These are phyloP conservation scores for Chrysogorgia sp. DNA, from an alignment of 92 coral and sea anemone species.

Conservation along the genomic window DNA sequence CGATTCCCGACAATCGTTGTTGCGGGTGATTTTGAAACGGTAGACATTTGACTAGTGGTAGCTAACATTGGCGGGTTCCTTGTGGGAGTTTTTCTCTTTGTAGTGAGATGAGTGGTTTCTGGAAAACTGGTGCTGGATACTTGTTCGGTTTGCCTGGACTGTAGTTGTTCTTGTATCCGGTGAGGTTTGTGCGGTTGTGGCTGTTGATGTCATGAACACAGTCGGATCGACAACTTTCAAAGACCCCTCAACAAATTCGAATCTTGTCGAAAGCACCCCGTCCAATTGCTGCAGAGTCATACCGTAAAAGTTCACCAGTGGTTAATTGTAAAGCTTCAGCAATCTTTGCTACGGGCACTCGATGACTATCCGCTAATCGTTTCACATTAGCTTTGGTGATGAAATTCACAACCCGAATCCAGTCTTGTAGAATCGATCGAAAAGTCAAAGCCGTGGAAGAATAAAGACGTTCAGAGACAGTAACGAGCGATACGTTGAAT, in stretches of 20 bases:
- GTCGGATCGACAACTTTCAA: neutral
- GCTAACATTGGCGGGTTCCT: neutral
- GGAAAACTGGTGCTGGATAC: neutral
- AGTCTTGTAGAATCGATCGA: slow-evolving; percentile 15
- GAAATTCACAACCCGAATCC: slow-evolving; percentile 26
- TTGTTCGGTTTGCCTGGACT: neutral
- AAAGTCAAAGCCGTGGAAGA: slow-evolving; percentile 15
- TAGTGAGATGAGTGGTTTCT: neutral
- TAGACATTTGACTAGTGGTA: no score
- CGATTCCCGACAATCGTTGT: neutral
- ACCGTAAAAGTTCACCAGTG: neutral
- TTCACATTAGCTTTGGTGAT: slow-evolving; percentile 7
- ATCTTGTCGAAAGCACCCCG: slow-evolving; percentile 1
- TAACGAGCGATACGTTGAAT: slow-evolving; percentile 7
- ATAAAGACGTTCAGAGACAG: neutral
- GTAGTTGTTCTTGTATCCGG: neutral
- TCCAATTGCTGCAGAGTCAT: slow-evolving; percentile 18
- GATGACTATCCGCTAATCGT: neutral
- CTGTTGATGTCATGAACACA: neutral
- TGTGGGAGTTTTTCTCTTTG: neutral
- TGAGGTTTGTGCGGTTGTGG: neutral
- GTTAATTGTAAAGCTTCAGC: slow-evolving; percentile 11
- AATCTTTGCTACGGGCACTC: neutral
- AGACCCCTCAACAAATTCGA: neutral
- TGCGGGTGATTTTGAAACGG: neutral